phyloP scores from a whole-genome alignment of 1,140 invertebrate genomes.

The Aphaenogaster ashmeadi region DNA sequence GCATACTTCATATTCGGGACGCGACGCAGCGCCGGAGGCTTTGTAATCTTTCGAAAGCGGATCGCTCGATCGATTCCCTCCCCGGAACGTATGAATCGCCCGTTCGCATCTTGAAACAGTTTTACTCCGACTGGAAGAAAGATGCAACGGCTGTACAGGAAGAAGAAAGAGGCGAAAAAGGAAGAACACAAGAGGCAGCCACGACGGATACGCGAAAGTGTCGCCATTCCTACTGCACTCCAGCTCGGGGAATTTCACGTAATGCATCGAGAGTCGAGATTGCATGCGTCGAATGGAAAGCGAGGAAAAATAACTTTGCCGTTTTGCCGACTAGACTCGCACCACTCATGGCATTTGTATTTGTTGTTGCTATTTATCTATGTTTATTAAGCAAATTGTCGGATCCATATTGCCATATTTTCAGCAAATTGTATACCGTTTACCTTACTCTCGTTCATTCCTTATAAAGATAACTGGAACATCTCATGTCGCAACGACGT shows the following conservation, averaged over 20 bases:
- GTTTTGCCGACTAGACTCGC: conserved; percentile 26
- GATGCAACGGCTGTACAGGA: conserved; percentile 35
- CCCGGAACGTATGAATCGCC: conserved; percentile 54
- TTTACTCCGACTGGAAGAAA: conserved; percentile 57
- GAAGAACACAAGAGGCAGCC: conserved; percentile 44
- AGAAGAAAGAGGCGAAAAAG: conserved; percentile 38
- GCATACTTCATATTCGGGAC: conserved; percentile 52
- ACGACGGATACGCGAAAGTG: conserved; percentile 57
- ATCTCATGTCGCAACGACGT: background rate
- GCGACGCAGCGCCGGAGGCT: conserved; percentile 43
- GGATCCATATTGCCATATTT: background rate
- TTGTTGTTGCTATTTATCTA: conserved; percentile 45
- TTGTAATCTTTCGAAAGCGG: conserved; percentile 62
- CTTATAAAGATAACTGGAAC: background rate
- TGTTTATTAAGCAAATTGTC: conserved; percentile 57
- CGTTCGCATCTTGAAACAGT: conserved; percentile 61
- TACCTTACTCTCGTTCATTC: conserved; percentile 3
- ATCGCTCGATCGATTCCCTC: conserved; percentile 55
- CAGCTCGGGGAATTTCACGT: conserved; percentile 53
- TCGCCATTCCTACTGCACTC: conserved; percentile 54
- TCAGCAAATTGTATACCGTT: conserved; percentile 17
- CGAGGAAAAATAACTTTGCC: conserved; percentile 51
- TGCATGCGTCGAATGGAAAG: conserved; percentile 60
- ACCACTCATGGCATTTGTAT: background rate
- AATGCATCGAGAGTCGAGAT: conserved; percentile 65